Evolutionary conservation across 2,888 invertebrate species (phyloP), one percentile per base, ranked within the genome.

Genomic region (Eumerus sabulonum): DNA sequence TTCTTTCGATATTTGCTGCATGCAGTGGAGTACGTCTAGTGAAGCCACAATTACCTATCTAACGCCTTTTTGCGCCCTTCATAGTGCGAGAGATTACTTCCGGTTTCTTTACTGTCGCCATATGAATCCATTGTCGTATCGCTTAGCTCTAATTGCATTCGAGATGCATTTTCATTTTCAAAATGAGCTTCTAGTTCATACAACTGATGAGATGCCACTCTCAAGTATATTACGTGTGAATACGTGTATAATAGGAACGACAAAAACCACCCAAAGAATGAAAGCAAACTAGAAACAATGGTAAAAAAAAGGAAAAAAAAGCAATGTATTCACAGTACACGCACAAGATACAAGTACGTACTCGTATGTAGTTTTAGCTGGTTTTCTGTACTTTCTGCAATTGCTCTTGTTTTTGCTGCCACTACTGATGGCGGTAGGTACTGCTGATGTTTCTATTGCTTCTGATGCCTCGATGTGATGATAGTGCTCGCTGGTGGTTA

Each of bases 141-240:
- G 72, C 51, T 72, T 67, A 67, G 60, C 48, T 77, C 38, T 72
- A 77, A 77, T 77, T 71, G 71, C 50, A 60, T 72, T 72, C 50
- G 35, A 36, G 56, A 56, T 62, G 12, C 57, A 67, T 51, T 66
- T 72, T 66, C 45, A 51, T 60, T 53, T 51, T 16, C 36, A 14
- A 57, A 44, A 38, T 40, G 40, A 38, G 38, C 38, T 47, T n/a
- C 7, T 11, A 27, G 27, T 27, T 27, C 27, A 27, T 4, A n/a
- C n/a, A n/a, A n/a, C n/a, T n/a, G n/a, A n/a, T n/a, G n/a, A n/a
- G n/a, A 27, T 27, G 27, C 16, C 36, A 66, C 64, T 71, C 64
- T 60, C 67, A 62, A 62, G 38, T 67, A 40, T 27, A 59, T 66
- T 59, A 56, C 17, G 40, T 63, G 64, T 56, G 44, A 66, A 51